phyloP scores from a whole-genome alignment of 2,113 vertebrate genomes.

The Chloroceryle aenea region DNA sequence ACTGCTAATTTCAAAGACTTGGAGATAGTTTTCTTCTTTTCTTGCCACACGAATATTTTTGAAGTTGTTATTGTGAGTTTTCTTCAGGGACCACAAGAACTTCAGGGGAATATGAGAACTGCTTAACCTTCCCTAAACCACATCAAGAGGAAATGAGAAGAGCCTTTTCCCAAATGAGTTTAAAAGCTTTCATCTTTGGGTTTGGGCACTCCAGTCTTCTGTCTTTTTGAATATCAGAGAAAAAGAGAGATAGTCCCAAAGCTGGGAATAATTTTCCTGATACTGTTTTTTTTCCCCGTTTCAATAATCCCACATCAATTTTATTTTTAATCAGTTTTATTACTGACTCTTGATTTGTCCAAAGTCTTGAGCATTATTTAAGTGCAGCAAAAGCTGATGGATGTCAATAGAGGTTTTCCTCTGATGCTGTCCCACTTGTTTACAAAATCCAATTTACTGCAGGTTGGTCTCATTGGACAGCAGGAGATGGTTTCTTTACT shows the following conservation, averaged over 20 bases:
- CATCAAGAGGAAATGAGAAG: not conserved
- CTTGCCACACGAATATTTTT: not conserved
- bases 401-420: not conserved
- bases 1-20: not conserved
- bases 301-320: not conserved
- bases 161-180: not conserved
- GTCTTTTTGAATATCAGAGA: not conserved
- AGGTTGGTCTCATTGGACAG: not conserved
- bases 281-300: not conserved
- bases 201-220: not conserved
- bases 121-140: not conserved
- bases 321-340: not conserved
- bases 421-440: not conserved
- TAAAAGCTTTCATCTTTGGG: not conserved
- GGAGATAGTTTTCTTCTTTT: not conserved
- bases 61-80: not conserved
- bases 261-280: not conserved
- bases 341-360: not conserved
- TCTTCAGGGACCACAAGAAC: not conserved
- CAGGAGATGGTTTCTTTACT: not conserved
- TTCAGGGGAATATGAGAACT: constrained; percentile 5
- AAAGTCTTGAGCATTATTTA: not conserved
- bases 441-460: not conserved
- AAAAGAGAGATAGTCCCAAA: not conserved
- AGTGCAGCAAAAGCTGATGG: not conserved